These are phyloP conservation scores for Arctia plantaginis DNA, from an alignment of 2,888 invertebrate species.

Conservation along the genomic window DNA sequence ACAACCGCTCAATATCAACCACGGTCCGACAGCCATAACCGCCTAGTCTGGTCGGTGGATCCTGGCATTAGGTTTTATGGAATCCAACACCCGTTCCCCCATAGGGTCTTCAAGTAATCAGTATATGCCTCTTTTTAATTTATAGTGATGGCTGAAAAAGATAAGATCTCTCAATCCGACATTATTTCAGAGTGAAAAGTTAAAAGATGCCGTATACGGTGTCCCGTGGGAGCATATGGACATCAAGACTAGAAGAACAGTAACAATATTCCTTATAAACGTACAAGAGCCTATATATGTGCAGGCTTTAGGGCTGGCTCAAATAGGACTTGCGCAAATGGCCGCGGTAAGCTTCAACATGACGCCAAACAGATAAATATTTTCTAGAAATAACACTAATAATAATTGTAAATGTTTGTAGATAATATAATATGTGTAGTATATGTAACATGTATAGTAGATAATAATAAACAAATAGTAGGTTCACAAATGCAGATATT, in stretches of 20 bases:
- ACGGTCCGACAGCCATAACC: background rate
- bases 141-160: background rate
- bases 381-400: background rate
- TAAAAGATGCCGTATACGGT: conserved; percentile 55
- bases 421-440: too few species aligned
- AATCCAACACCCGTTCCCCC: too few species aligned
- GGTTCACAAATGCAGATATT: too few species aligned
- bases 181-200: conserved; percentile 50
- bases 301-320: conserved; percentile 52
- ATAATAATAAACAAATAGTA: too few species aligned
- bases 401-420: too few species aligned
- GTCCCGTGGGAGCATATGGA: conserved; percentile 64
- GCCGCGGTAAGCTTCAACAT: conserved; percentile 48
- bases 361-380: background rate
- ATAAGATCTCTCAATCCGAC: background rate
- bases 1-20: too few species aligned
- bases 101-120: background rate
- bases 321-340: conserved; percentile 62
- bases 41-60: background rate
- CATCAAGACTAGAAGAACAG: conserved; percentile 42
- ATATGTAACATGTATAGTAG: too few species aligned
- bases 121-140: background rate
- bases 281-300: conserved; percentile 56
- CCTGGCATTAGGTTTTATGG: background rate
- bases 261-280: conserved; percentile 51